Conservation (phyloP, 2,888 invertebrate species). For the Drosophila nr. fundita region DNA sequence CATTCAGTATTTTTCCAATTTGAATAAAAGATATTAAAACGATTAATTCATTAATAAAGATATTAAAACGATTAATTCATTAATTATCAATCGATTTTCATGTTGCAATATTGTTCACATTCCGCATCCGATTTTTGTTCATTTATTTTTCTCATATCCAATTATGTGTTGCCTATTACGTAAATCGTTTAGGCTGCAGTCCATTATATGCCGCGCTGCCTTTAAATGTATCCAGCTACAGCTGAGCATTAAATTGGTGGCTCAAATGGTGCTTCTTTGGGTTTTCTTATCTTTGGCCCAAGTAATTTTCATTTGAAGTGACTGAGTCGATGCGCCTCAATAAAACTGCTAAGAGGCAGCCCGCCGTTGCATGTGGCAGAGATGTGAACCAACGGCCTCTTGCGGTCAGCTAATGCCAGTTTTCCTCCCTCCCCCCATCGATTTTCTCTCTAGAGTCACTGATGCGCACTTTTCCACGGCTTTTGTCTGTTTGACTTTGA, state of each 20-base stretch:
- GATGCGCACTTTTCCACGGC: conserved; percentile 56
- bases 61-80: neutral
- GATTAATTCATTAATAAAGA: neutral
- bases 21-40: neutral
- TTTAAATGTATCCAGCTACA: conserved; percentile 22
- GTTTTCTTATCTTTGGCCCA: conserved; percentile 43
- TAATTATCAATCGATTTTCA: neutral
- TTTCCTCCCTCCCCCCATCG: conserved; percentile 1
- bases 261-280: conserved; percentile 15
- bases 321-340: conserved; percentile 38
- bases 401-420: conserved; percentile 65
- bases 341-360: conserved; percentile 24
- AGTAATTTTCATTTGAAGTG: conserved; percentile 65
- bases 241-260: conserved; percentile 28
- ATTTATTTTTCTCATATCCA: conserved; percentile 1
- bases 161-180: conserved; percentile 20
- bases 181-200: conserved; percentile 19
- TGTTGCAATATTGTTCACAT: neutral
- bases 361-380: conserved; percentile 16
- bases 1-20: neutral
- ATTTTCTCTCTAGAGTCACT: neutral
- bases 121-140: neutral
- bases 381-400: conserved; percentile 44
- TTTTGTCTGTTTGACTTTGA: conserved; percentile 41
- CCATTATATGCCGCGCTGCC: conserved; percentile 17